phyloP scores from a whole-genome alignment of 2,113 vertebrate genomes.

The Merops nubicus region DNA sequence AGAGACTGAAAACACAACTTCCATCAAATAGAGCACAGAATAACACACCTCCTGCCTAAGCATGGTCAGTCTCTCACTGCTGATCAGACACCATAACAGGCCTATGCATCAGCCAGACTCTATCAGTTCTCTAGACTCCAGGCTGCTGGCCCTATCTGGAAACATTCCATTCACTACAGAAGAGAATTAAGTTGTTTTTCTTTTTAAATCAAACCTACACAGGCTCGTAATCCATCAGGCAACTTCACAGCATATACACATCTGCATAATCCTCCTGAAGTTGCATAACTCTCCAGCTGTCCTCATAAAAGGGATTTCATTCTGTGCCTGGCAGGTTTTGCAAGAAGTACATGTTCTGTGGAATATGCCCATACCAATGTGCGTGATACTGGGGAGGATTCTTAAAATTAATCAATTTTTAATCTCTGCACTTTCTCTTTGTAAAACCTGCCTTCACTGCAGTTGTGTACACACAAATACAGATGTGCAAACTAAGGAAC shows the following conservation, averaged over 20 bases:
- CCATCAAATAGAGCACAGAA: not conserved
- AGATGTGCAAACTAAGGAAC: not conserved
- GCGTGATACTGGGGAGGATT: not conserved
- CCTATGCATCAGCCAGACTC: not conserved
- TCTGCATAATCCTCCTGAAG: conserved; percentile 63
- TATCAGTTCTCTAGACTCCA: not conserved
- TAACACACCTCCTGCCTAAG: not conserved
- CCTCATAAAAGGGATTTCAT: conserved; percentile 58
- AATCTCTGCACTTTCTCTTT: not conserved
- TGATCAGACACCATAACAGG: not conserved
- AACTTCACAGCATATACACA: conserved; percentile 61
- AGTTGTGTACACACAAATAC: not conserved
- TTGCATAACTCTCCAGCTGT: conserved; percentile 77
- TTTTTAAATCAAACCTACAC: conserved; percentile 63
- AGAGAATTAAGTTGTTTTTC: conserved; percentile 50
- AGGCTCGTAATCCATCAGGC: conserved; percentile 45
- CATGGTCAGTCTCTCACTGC: not conserved
- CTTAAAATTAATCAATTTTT: conserved; percentile 1
- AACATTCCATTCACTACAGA: not conserved
- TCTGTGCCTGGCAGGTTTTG: conserved; percentile 65
- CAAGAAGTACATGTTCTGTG: not conserved
- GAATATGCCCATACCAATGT: not conserved
- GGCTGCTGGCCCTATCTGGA: not conserved
- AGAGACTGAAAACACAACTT: not conserved
- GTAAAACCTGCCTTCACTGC: not conserved